Evolutionary conservation across 1,140 invertebrate genomes (phyloP).

Genomic region (Drosophila varians): DNA sequence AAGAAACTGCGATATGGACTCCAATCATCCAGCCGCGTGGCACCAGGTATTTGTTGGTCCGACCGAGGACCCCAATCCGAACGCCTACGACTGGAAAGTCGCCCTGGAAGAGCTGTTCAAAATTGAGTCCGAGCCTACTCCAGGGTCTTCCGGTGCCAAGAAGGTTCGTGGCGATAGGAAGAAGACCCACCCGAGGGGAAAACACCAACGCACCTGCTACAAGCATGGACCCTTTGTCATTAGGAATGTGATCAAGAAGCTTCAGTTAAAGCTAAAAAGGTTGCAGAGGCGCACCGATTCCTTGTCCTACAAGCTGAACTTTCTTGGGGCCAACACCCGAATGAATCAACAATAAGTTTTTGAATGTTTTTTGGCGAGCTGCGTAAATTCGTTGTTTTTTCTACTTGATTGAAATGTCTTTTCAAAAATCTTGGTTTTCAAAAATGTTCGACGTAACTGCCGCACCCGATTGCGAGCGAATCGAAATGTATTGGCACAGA

Average conservation of each 20-base stretch:
- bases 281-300: neutral
- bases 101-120: neutral
- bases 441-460: neutral
- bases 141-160: no score
- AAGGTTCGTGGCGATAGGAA: no score
- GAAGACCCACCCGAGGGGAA: neutral
- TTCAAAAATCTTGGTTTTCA: neutral
- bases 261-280: neutral
- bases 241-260: neutral
- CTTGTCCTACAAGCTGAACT: neutral
- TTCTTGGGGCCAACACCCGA: neutral
- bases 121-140: neutral
- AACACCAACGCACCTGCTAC: neutral
- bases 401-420: neutral
- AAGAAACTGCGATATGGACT: neutral
- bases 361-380: neutral
- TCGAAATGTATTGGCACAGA: conserved; percentile 65
- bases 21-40: neutral
- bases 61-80: neutral
- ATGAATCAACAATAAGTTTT: neutral
- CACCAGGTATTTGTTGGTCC: neutral
- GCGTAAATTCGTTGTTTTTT: neutral
- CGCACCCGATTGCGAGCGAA: conserved; percentile 11
- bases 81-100: neutral
- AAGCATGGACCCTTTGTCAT: neutral